These are phyloP conservation scores for Halcyon smyrnensis DNA, from an alignment of 2,797 vertebrate species.

Conservation along the genomic window DNA sequence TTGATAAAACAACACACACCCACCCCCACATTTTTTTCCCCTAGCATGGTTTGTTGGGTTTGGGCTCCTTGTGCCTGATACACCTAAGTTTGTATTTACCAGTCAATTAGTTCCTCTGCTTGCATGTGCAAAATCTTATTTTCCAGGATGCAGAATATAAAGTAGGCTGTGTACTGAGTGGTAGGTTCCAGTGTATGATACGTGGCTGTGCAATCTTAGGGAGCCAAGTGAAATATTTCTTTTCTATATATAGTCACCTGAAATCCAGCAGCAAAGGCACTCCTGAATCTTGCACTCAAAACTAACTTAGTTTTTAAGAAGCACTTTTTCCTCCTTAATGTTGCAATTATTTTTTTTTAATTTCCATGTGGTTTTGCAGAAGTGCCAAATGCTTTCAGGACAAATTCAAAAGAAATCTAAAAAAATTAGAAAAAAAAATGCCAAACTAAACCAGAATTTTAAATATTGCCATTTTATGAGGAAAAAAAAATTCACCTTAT, in stretches of 20 bases:
- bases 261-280: conserved; percentile 41
- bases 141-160: conserved; percentile 43
- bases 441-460: not conserved
- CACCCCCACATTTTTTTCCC: not conserved
- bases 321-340: not conserved
- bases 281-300: conserved; percentile 21
- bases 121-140: conserved; percentile 29
- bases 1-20: not conserved
- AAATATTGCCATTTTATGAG: not conserved
- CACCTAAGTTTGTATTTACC: not conserved
- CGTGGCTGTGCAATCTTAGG: conserved; percentile 19
- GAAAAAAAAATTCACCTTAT: not conserved
- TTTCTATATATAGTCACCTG: conserved; percentile 64
- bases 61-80: not conserved
- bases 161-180: conserved; percentile 26
- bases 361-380: not conserved
- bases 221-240: conserved; percentile 69
- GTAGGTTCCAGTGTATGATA: conserved; percentile 28
- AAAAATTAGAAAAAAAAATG: not conserved
- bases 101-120: conserved; percentile 1
- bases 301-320: not conserved
- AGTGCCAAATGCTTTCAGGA: not conserved
- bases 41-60: not conserved
- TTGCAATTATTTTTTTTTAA: not conserved
- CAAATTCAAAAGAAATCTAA: not conserved